Evolutionary conservation across 2,113 vertebrate species (phyloP).

Genomic region (Psophia crepitans): DNA sequence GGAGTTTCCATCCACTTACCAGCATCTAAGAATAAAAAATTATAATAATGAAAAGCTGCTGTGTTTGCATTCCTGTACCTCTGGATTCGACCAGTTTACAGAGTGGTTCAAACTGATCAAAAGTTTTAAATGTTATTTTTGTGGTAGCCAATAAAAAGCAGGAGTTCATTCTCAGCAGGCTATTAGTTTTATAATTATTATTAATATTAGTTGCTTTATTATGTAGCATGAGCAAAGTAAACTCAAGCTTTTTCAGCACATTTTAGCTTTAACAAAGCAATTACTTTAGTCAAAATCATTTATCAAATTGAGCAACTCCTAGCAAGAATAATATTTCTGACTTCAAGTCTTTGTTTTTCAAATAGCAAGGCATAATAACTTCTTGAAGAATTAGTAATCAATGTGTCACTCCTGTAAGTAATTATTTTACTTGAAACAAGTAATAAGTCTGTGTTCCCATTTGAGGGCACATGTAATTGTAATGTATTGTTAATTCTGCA

Average conservation of each 20-base stretch:
- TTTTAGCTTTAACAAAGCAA: constrained; percentile 60
- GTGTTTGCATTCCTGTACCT: not conserved
- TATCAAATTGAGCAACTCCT: constrained; percentile 54
- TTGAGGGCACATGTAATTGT: constrained; percentile 47
- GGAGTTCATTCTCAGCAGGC: constrained; percentile 1
- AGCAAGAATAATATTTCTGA: constrained; percentile 54
- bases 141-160: constrained; percentile 14
- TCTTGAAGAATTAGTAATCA: constrained; percentile 57
- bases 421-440: constrained; percentile 60
- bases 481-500: constrained; percentile 53
- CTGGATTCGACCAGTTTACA: not conserved
- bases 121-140: constrained; percentile 5
- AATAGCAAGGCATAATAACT: constrained; percentile 58
- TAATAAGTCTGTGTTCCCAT: constrained; percentile 56
- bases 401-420: constrained; percentile 53
- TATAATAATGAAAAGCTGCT: not conserved
- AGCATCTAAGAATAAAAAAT: not conserved
- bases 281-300: constrained; percentile 65
- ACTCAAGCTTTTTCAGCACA: constrained; percentile 42
- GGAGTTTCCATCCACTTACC: not conserved
- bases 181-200: constrained; percentile 55
- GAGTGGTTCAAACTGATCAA: not conserved
- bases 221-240: constrained; percentile 40
- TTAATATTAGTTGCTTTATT: constrained; percentile 49
- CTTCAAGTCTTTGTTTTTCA: constrained; percentile 56